Evolutionary conservation across 2,888 invertebrate genomes (phyloP).

Genomic region (Pollenia labialis): DNA sequence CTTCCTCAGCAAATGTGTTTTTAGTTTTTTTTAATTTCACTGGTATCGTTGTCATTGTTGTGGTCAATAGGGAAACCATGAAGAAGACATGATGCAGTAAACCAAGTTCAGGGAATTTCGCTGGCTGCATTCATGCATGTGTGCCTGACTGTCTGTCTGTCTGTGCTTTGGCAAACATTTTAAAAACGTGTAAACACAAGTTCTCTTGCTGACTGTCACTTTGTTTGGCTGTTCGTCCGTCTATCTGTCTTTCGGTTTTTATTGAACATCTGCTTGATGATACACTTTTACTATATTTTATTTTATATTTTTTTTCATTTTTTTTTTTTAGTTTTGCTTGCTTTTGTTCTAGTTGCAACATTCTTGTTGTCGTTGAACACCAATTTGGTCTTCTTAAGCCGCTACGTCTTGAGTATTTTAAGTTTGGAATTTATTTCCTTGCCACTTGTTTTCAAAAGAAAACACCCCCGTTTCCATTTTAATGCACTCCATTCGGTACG

Average conservation of each 20-base stretch:
- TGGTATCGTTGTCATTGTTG: constrained; percentile 32
- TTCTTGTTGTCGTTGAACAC: not conserved
- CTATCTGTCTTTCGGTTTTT: constrained; percentile 32
- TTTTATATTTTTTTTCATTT: not conserved
- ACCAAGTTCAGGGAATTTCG: constrained; percentile 31
- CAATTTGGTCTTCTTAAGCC: constrained; percentile 7
- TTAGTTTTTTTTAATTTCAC: not conserved
- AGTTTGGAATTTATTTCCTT: constrained; percentile 40
- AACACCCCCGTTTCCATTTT: constrained; percentile 57
- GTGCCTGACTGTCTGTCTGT: not conserved
- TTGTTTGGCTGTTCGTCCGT: constrained; percentile 7
- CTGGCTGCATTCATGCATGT: not conserved
- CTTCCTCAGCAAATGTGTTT: not conserved
- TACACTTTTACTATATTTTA: constrained; percentile 1
- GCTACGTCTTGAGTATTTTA: constrained; percentile 25
- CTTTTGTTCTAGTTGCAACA: not conserved
- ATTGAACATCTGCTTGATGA: constrained; percentile 66
- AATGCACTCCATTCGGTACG: constrained; percentile 19
- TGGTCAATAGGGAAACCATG: constrained; percentile 31
- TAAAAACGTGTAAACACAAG: constrained; percentile 15
- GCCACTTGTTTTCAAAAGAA: constrained; percentile 52
- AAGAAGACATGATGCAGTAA: constrained; percentile 37
- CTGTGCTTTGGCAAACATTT: not conserved
- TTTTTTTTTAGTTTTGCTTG: not conserved
- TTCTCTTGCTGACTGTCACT: not conserved